These are phyloP conservation scores for Halichoerus grypus DNA, from an alignment of 2,113 vertebrate genomes.

Conservation along the genomic window DNA sequence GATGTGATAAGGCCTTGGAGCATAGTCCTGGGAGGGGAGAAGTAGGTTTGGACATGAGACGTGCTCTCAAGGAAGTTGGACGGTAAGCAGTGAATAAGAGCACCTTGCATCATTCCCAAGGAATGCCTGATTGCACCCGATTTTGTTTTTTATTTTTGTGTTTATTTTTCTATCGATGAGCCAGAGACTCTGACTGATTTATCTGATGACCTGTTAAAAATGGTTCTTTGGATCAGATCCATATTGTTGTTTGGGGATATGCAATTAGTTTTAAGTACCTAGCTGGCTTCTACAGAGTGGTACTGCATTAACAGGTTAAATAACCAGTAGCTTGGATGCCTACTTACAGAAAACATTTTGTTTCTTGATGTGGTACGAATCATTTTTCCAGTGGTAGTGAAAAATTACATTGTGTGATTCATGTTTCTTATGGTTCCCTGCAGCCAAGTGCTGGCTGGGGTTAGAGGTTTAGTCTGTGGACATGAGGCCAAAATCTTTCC, in stretches of 20 bases:
- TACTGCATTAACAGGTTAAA: not conserved
- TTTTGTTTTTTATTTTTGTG: not conserved
- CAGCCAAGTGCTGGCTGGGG: not conserved
- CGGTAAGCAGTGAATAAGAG: not conserved
- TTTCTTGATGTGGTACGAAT: not conserved
- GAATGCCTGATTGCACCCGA: not conserved
- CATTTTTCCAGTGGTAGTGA: constrained; percentile 14
- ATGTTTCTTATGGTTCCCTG: not conserved
- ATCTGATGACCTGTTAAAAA: not conserved
- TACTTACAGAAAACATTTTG: constrained; percentile 18
- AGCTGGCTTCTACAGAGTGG: not conserved
- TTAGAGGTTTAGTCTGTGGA: not conserved
- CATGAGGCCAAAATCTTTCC: not conserved
- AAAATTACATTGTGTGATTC: not conserved
- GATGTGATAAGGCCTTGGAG: not conserved
- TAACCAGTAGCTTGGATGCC: not conserved
- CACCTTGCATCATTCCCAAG: not conserved
- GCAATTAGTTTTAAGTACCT: not conserved
- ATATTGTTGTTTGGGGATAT: not conserved
- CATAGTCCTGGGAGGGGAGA: not conserved
- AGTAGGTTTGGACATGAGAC: not conserved
- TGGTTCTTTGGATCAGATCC: not conserved
- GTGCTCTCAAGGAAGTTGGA: not conserved
- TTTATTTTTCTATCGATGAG: not conserved
- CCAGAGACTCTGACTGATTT: not conserved